Percentiles rank a stretch among this genome's conserved stretches.
These are phyloP conservation scores for Stegastes partitus DNA, from an alignment of 2,113 vertebrate genomes.

Conservation along the genomic window DNA sequence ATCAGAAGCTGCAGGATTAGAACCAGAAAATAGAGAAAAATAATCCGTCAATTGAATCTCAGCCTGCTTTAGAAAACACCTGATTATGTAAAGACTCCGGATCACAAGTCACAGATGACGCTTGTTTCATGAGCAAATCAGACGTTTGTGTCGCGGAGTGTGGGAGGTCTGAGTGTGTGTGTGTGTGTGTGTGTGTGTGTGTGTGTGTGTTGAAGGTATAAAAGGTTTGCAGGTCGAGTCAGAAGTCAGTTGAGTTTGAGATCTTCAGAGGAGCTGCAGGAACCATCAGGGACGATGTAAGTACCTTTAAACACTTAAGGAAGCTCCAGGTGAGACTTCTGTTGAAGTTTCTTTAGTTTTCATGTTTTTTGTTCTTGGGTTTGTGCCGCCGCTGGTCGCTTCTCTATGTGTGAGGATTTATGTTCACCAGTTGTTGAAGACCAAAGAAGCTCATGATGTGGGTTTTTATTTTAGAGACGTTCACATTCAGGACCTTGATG, in stretches of 20 bases:
- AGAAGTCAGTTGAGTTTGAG: constrained; percentile 43
- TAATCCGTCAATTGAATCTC: constrained; percentile 67
- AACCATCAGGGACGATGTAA: constrained; percentile 36
- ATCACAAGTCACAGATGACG: constrained; percentile 48
- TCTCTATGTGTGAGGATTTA: too few species aligned
- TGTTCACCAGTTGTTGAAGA: too few species aligned
- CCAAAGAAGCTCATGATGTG: too few species aligned
- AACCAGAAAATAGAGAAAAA: constrained; percentile 47
- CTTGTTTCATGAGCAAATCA: constrained; percentile 59
- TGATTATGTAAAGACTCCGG: constrained; percentile 66
- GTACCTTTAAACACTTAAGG: constrained; percentile 20
- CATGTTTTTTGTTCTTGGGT: neutral
- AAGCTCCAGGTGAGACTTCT: neutral
- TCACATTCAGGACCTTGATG: too few species aligned
- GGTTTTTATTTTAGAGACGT: too few species aligned
- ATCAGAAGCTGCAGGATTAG: too few species aligned
- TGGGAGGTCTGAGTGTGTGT: constrained; percentile 19
- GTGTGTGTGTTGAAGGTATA: constrained; percentile 46
- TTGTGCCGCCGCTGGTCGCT: neutral
- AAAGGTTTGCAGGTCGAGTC: constrained; percentile 57
- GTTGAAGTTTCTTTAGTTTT: neutral
- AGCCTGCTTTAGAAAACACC: constrained; percentile 58
- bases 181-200: constrained; percentile 26
- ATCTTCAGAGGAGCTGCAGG: constrained; percentile 39
- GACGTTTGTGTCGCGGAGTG: neutral